Evolutionary conservation across 2,888 invertebrate species (phyloP), one percentile per base, ranked within the genome.

Genomic region (Bembecia ichneumoniformis): DNA sequence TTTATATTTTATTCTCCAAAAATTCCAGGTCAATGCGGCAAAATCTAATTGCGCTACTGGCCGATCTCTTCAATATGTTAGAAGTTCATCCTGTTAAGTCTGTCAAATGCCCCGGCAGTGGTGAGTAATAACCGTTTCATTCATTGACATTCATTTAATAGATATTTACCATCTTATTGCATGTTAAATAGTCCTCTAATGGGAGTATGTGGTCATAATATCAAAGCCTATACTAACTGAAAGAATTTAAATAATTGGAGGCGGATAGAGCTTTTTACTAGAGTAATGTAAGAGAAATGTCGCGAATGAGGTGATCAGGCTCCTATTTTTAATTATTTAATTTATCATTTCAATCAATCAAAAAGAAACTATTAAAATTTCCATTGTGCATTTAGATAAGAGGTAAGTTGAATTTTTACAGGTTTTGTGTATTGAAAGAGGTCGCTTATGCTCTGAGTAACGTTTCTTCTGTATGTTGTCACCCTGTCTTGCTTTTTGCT

Each of bases 61-160:
- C 97, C 52, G 98, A 98, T 82, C 90, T 98, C 67, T 98, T 97
- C 84, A 96, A 96, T 81, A 90, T 95, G 66, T 89, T 97, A 74
- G 98, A 98, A 89, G 95, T 98, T 57, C 95, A 96, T 80, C 96
- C 96, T 15, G 94, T 94, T 43, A 94, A 94, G 75, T 94, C 94
- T 69, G 96, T 96, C 56, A 92, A 94, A 68, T 92, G 93, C 77
- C 95, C 95, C 3, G 94, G 93, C 58, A 92, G 91, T 77, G 82
- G 84, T 83, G 65, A 83, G 87, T 84, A 58, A 54, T 17, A 35
- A 15, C 44, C 14, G 10, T 4, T 45, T n/a, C 34, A 13, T 44
- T 10, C 17, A 44, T 15, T 11, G 15, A 15, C 9, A 44, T 17
- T 5, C 3, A 16, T 15, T 11, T 44, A 13, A 11, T 15, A 44